These are phyloP conservation scores for Coleophora deauratella DNA, from an alignment of 2,888 invertebrate genomes.

Conservation along the genomic window DNA sequence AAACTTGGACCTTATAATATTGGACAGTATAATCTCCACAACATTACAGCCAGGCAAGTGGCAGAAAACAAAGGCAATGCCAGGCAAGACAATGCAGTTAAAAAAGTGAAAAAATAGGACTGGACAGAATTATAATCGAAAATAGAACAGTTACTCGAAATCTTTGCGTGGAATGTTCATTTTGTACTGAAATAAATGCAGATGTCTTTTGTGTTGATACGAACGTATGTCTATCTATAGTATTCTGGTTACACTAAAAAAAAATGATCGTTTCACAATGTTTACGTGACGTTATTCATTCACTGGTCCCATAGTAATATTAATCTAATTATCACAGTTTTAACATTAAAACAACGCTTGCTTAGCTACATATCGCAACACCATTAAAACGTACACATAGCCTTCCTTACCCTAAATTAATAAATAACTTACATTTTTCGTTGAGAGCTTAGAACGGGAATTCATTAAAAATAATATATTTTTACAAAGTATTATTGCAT, in stretches of 20 bases:
- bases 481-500: conserved; percentile 49
- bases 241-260: no score
- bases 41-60: conserved; percentile 4
- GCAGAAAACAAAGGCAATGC: background rate
- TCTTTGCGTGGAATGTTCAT: no score
- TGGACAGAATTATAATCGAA: background rate
- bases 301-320: conserved; percentile 38
- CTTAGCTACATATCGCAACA: conserved; percentile 38
- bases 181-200: no score
- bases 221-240: no score
- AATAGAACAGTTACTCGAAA: background rate
- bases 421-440: conserved; percentile 64
- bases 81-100: background rate
- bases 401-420: conserved; percentile 63
- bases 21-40: no score
- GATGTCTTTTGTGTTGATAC: no score
- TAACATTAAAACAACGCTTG: conserved; percentile 61
- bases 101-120: no score
- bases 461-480: conserved; percentile 35
- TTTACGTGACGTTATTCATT: conserved; percentile 5
- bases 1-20: no score
- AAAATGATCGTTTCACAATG: no score
- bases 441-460: conserved; percentile 44
- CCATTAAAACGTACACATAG: conserved; percentile 60
- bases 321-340: conserved; percentile 72